Percentiles rank a stretch among this genome's conserved stretches.
Evolutionary conservation across 1,140 invertebrate species (phyloP).

Genomic region (Probaryconus sp.): DNA sequence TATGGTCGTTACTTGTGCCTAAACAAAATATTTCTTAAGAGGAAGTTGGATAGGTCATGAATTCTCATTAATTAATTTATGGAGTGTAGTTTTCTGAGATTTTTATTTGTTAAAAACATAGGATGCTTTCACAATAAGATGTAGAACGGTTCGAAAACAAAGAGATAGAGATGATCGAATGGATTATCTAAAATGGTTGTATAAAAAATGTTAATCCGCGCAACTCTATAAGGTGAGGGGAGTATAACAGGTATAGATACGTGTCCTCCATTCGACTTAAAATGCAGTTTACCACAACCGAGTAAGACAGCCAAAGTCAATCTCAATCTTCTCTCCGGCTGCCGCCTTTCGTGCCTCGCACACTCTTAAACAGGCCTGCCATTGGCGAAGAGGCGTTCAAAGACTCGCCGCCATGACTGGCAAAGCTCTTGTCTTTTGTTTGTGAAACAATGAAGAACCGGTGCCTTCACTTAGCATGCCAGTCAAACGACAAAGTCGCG

Average conservation of each 20-base stretch:
- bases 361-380: constrained; percentile 67
- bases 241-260: background rate
- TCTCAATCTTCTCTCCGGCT: constrained; percentile 71
- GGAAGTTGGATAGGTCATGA: constrained; percentile 12
- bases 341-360: constrained; percentile 70
- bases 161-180: no score
- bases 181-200: background rate
- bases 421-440: constrained; percentile 65
- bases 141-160: no score
- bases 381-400: constrained; percentile 77
- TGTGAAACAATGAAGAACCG: constrained; percentile 65
- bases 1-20: constrained; percentile 8
- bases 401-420: constrained; percentile 77
- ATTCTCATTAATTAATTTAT: constrained; percentile 15
- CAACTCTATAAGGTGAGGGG: no score
- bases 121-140: no score
- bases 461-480: constrained; percentile 64
- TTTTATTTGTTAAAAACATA: no score
- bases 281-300: constrained; percentile 18
- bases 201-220: no score
- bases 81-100: no score
- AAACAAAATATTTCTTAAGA: no score
- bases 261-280: constrained; percentile 20
- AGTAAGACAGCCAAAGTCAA: constrained; percentile 57
- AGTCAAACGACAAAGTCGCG: constrained; percentile 62